A percentile compares a stretch with the other conserved stretches of the same genome.
These are phyloP conservation scores for Ectropis grisescens DNA, from an alignment of 1,140 invertebrate species.

Conservation along the genomic window DNA sequence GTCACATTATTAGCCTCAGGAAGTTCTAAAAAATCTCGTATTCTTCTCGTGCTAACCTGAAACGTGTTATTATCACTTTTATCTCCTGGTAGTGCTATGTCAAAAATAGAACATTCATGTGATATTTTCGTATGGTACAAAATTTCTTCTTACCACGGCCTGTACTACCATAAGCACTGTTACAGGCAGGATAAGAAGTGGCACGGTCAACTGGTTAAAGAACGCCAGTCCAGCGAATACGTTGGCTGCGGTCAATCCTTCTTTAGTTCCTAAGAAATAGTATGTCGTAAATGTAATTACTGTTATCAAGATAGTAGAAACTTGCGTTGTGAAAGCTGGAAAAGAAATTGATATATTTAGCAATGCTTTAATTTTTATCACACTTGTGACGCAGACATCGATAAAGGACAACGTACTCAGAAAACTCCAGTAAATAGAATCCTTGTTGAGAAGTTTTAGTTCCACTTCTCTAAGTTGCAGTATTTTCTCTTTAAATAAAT, in stretches of 20 bases:
- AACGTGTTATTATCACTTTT: slow-evolving; percentile 25
- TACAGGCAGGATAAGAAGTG: slow-evolving; percentile 83
- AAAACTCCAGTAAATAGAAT: slow-evolving; percentile 81
- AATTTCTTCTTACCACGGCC: slow-evolving; percentile 73
- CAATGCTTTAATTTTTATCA: background rate
- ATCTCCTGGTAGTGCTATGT: slow-evolving; percentile 38
- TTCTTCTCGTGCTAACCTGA: slow-evolving; percentile 76
- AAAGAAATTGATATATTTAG: slow-evolving; percentile 21
- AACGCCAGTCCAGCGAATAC: slow-evolving; percentile 83
- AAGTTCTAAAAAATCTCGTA: slow-evolving; percentile 77
- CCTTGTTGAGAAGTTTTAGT: slow-evolving; percentile 78
- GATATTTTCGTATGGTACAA: background rate
- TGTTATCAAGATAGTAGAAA: slow-evolving; percentile 79
- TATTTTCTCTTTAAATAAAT: slow-evolving; percentile 78
- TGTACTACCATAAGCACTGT: slow-evolving; percentile 84
- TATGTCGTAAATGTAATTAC: slow-evolving; percentile 80
- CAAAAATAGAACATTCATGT: slow-evolving; percentile 1
- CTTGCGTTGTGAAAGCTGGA: slow-evolving; percentile 81
- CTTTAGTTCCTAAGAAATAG: slow-evolving; percentile 68
- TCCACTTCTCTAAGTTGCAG: slow-evolving; percentile 77
- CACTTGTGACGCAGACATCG: too few species aligned
- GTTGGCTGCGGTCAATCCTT: slow-evolving; percentile 75
- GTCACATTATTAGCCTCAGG: slow-evolving; percentile 73
- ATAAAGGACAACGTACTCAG: slow-evolving; percentile 81
- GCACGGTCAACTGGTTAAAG: slow-evolving; percentile 85